Evolutionary conservation across 2,797 vertebrate genomes (phyloP).

Genomic region (Hypotaenidia okinawae): DNA sequence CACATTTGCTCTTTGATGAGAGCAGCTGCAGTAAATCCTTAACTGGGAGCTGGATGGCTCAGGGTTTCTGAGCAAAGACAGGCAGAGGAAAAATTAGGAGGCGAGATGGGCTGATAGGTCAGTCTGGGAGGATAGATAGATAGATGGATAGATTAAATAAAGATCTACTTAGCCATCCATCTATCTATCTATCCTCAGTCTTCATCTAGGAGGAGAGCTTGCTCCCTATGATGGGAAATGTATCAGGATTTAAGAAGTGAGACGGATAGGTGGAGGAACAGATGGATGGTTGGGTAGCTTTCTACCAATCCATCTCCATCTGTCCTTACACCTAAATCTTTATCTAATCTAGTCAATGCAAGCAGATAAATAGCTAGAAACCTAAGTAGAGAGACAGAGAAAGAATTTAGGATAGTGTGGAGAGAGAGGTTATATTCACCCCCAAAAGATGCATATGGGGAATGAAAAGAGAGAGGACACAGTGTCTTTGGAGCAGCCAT

Average conservation of each 20-base stretch:
- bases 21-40: slow-evolving; percentile 47
- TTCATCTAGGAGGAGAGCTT: neutral
- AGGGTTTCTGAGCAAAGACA: neutral
- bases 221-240: neutral
- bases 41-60: slow-evolving; percentile 20
- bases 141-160: slow-evolving; percentile 56
- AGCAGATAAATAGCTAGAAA: neutral
- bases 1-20: slow-evolving; percentile 28
- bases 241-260: neutral
- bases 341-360: neutral
- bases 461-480: neutral
- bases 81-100: slow-evolving; percentile 17
- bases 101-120: slow-evolving; percentile 18
- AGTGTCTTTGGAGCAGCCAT: neutral
- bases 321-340: slow-evolving; percentile 29
- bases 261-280: slow-evolving; percentile 27
- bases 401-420: neutral
- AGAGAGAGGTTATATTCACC: neutral
- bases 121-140: slow-evolving; percentile 29
- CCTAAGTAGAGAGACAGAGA: neutral
- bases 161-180: slow-evolving; percentile 49
- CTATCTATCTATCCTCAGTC: slow-evolving; percentile 24
- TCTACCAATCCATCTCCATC: slow-evolving; percentile 49
- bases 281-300: slow-evolving; percentile 27
- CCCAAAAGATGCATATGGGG: neutral